Base-by-base conservation (phyloP, 2,888 invertebrate genomes). In the Agriopis leucophaearia region DNA sequence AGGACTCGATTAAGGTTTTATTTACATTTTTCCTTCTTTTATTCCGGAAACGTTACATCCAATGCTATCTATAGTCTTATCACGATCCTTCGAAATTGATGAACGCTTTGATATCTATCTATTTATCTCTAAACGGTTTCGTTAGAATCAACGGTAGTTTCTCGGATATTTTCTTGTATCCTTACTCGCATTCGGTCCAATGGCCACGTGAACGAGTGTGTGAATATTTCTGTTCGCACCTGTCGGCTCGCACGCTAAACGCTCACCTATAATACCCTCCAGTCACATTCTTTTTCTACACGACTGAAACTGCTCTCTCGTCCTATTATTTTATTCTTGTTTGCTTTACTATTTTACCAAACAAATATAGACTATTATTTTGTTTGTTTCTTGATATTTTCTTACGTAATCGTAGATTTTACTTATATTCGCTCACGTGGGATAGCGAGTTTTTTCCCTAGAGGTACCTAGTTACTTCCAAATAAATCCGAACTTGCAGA, bases 181-280 rank as follows among this genome's bases (percentile, higher is more conserved):
- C 82, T 84, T 87, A 85, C 83, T 62, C 61, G 61, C 60, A 55
- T 62, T 71, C 70, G 80, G 77, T 74, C 68, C 76, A 66, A 71
- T 70, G 74, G 71, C 69, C 64, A 58, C 70, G 72, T 56, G 74
- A 68, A 66, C 57, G 50, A 66, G 71, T 72, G 74, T 71, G 71
- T 77, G 85, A 82, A 88, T 85, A 86, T 87, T 85, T 84, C 77
- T 72, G 52, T 60, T 73, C 79, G 75, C 90, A 90, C 88, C 89
- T 90, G 89, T 75, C 81, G 78, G 76, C 83, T 88, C 88, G 68
- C 88, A 87, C 84, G 83, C 77, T 82, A 84, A 82, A 83, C 82
- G 80, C 77, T 78, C 78, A 76, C 81, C 76, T 81, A 81, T 81
- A 83, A 85, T 85, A 85, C 85, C 88, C 84, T 84, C 81, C 79